Evolutionary conservation across 2,113 vertebrate species (phyloP).

Genomic region (Talpa occidentalis): DNA sequence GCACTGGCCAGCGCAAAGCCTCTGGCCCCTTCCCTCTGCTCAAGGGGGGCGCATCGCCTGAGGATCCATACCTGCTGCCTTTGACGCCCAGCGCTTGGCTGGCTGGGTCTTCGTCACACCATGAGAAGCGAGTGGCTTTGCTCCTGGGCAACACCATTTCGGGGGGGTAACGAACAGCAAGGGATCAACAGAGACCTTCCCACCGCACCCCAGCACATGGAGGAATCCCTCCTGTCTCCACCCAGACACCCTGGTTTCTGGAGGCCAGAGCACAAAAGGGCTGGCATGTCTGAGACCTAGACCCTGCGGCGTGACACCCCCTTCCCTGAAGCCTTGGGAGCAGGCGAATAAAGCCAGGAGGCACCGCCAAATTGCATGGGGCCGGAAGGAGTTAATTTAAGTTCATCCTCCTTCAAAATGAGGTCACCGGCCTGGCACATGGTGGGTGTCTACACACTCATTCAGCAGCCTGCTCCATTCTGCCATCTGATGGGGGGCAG

Average conservation of each 20-base stretch:
- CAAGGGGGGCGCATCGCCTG: fast-evolving
- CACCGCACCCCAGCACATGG: too few species aligned
- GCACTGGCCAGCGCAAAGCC: fast-evolving
- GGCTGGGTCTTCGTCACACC: neutral
- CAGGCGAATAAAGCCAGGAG: neutral
- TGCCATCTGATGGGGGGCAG: constrained; percentile 87
- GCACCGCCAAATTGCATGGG: neutral
- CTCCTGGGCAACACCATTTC: neutral
- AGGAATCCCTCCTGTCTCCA: neutral
- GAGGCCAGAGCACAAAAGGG: neutral
- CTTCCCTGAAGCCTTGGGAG: neutral
- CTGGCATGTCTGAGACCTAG: neutral
- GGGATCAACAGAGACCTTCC: neutral
- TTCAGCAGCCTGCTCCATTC: constrained; percentile 85
- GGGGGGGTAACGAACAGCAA: neutral
- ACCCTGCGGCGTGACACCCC: neutral
- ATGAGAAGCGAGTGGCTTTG: neutral
- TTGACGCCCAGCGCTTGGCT: too few species aligned
- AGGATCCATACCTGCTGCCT: fast-evolving
- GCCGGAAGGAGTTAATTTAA: constrained; percentile 79
- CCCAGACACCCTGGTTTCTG: fast-evolving
- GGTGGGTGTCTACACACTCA: constrained; percentile 82
- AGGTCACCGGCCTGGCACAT: constrained; percentile 87
- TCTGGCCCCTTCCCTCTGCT: neutral
- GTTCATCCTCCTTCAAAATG: constrained; percentile 75